A percentile compares a stretch with the other conserved stretches of the same genome.
Conservation (phyloP, 2,888 invertebrate species). For the Apodemia duryi region DNA sequence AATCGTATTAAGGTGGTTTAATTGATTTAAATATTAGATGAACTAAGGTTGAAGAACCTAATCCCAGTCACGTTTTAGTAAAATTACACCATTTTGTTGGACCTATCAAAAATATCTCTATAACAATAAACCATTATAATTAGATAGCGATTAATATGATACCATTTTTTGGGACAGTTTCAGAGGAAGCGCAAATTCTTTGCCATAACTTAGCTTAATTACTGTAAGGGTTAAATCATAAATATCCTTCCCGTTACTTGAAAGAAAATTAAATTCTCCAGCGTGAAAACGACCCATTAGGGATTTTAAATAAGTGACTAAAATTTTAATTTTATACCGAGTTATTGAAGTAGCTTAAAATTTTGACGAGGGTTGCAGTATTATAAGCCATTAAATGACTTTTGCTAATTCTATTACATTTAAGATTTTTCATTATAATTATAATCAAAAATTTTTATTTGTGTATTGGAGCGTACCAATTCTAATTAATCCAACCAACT, state of each 20-base stretch:
- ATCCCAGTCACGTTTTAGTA: no score
- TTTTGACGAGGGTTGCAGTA: conserved; percentile 6
- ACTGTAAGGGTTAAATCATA: conserved; percentile 28
- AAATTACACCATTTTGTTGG: neutral
- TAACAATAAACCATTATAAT: neutral
- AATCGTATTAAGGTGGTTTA: no score
- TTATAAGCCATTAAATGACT: neutral
- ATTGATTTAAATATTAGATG: no score
- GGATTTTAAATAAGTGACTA: conserved; percentile 6
- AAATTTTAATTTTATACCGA: conserved; percentile 8
- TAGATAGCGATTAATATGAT: conserved; percentile 4
- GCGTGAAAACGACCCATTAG: conserved; percentile 13
- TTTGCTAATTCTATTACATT: conserved; percentile 1
- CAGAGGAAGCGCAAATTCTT: neutral
- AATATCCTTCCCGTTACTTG: conserved; percentile 19
- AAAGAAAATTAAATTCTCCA: neutral
- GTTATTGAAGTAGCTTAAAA: conserved; percentile 13
- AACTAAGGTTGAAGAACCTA: no score
- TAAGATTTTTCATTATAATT: neutral
- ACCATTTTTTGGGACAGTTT: conserved; percentile 1
- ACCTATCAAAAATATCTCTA: neutral
- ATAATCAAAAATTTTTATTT: neutral
- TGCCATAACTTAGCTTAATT: conserved; percentile 30
- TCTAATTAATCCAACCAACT: no score
- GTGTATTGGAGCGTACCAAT: neutral